These are phyloP conservation scores for Ispidina lecontei DNA, from an alignment of 2,797 vertebrate genomes.

Conservation along the genomic window DNA sequence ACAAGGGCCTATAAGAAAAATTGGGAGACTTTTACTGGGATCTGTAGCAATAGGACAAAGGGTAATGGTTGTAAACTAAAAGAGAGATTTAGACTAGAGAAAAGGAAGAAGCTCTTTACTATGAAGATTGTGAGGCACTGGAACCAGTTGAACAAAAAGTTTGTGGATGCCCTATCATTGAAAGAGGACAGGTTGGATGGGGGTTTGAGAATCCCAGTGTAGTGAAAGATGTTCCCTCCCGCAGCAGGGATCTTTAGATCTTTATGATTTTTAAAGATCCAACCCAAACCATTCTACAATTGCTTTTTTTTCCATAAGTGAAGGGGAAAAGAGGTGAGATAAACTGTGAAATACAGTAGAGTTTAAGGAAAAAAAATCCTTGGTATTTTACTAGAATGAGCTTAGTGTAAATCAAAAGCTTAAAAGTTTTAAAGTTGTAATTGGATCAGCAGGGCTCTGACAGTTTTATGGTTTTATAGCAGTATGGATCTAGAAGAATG, in stretches of 20 bases:
- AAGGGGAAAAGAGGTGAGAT: not conserved
- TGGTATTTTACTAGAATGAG: conserved; percentile 30
- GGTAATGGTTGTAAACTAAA: rapidly evolving
- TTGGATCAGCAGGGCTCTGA: conserved; percentile 52
- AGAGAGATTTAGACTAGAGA: too few relatives aligned
- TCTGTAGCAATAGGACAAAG: rapidly evolving
- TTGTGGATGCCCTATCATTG: not conserved
- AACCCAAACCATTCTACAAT: not conserved
- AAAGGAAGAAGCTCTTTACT: not conserved
- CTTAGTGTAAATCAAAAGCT: conserved; percentile 61
- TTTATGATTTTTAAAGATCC: not conserved
- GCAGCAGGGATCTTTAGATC: rapidly evolving
- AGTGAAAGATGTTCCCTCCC: rapidly evolving
- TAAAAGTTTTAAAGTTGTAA: conserved; percentile 60
- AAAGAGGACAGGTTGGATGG: rapidly evolving
- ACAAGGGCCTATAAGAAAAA: rapidly evolving
- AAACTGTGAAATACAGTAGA: not conserved
- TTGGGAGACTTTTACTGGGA: too few relatives aligned
- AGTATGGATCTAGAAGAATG: conserved; percentile 25
- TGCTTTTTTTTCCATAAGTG: not conserved
- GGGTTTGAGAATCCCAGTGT: not conserved
- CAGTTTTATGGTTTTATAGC: conserved; percentile 49
- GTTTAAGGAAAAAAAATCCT: not conserved
- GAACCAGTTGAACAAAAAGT: not conserved
- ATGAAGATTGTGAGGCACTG: rapidly evolving